These are phyloP conservation scores for Ectobius pallidus DNA, from an alignment of 2,888 invertebrate species.

Conservation along the genomic window DNA sequence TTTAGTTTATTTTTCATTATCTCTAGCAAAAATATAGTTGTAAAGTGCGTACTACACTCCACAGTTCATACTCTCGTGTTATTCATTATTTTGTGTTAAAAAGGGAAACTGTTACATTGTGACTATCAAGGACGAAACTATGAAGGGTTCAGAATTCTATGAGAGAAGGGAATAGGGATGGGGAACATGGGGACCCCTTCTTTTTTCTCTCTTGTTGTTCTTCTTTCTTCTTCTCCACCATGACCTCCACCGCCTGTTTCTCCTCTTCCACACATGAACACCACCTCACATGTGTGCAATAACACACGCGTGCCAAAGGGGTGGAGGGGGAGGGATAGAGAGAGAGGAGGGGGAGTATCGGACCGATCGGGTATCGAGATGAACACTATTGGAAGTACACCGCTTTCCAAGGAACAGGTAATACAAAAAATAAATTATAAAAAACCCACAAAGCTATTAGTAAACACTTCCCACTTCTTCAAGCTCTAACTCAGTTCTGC, in stretches of 20 bases:
- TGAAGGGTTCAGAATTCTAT: neutral
- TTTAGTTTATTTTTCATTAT: constrained; percentile 1
- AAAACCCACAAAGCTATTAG: constrained; percentile 14
- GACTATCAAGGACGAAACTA: neutral
- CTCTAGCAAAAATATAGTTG: neutral
- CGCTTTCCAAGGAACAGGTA: neutral
- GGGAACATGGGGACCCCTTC: constrained; percentile 8
- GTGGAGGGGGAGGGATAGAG: neutral
- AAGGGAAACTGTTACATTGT: neutral
- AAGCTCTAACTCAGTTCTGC: constrained; percentile 34
- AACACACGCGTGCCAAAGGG: constrained; percentile 16
- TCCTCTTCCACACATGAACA: constrained; percentile 20
- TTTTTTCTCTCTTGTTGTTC: constrained; percentile 14
- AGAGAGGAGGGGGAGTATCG: neutral
- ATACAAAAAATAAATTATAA: constrained; percentile 13
- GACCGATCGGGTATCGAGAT: neutral
- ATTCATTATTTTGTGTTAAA: too few relatives aligned
- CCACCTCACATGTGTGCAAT: constrained; percentile 8
- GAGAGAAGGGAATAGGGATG: neutral
- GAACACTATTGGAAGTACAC: neutral
- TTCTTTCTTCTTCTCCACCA: neutral
- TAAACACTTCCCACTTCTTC: constrained; percentile 18
- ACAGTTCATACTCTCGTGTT: too few relatives aligned
- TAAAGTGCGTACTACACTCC: too few relatives aligned
- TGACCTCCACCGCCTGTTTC: neutral